phyloP scores from a whole-genome alignment of 2,113 vertebrate genomes.

The Erpornis zantholeuca region DNA sequence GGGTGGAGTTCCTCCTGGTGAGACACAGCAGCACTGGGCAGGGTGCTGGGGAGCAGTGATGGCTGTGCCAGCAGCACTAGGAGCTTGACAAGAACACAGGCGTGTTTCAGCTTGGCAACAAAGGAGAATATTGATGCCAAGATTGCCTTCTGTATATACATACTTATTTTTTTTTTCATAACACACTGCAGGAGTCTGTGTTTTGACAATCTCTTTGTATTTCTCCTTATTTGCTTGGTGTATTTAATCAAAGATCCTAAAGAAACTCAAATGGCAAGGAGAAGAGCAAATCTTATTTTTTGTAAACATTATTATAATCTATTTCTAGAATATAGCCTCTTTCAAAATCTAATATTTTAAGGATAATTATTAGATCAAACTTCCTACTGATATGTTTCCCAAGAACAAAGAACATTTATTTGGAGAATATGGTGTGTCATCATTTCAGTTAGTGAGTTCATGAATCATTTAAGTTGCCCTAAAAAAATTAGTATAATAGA shows the following conservation, averaged over 20 bases:
- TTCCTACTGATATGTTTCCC: background rate
- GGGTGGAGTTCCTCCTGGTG: background rate
- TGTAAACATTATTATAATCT: background rate
- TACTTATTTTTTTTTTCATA: background rate
- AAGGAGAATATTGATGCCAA: background rate
- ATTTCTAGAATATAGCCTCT: background rate
- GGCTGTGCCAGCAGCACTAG: background rate
- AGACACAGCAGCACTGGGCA: background rate
- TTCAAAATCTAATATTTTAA: slow-evolving; percentile 21
- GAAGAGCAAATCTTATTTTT: background rate
- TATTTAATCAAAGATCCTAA: background rate
- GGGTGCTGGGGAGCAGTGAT: background rate
- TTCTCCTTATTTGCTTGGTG: background rate
- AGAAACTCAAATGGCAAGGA: background rate
- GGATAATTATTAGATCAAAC: background rate
- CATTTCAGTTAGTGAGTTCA: slow-evolving; percentile 3
- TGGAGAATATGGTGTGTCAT: background rate
- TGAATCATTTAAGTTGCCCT: slow-evolving; percentile 33
- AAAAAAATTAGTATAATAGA: slow-evolving; percentile 35
- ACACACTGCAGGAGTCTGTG: background rate
- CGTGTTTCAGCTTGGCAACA: slow-evolving; percentile 12
- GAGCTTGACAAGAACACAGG: background rate
- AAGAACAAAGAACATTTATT: slow-evolving; percentile 37
- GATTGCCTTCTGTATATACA: background rate
- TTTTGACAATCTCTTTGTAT: slow-evolving; percentile 16